phyloP scores from a whole-genome alignment of 2,888 invertebrate genomes.

The Cephus sareptanus region DNA sequence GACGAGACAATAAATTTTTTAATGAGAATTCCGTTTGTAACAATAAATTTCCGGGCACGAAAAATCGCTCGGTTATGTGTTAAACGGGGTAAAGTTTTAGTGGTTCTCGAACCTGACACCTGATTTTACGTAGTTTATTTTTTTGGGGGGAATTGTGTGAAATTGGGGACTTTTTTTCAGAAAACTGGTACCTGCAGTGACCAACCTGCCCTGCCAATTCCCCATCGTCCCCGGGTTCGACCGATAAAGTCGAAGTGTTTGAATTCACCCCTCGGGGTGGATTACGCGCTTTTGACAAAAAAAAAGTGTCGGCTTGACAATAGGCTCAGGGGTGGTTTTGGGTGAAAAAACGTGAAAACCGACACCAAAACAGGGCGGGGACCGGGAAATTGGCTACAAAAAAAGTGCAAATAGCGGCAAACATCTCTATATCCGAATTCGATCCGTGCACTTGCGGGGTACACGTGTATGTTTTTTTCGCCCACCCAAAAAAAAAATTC shows the following conservation, averaged over 20 bases:
- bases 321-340: slow-evolving; percentile 58
- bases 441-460: slow-evolving; percentile 14
- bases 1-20: neutral
- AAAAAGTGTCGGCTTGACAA: slow-evolving; percentile 48
- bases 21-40: neutral
- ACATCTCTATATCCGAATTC: slow-evolving; percentile 54
- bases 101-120: neutral
- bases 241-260: slow-evolving; percentile 54
- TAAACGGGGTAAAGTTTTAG: neutral
- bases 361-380: slow-evolving; percentile 64
- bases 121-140: neutral
- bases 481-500: neutral
- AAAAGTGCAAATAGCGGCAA: slow-evolving; percentile 58
- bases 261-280: slow-evolving; percentile 55
- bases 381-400: slow-evolving; percentile 62
- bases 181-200: slow-evolving; percentile 54
- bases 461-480: neutral
- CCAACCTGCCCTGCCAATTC: slow-evolving; percentile 54
- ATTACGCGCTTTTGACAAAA: slow-evolving; percentile 60
- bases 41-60: neutral
- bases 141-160: slow-evolving; percentile 20
- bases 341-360: slow-evolving; percentile 65
- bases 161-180: slow-evolving; percentile 19
- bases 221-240: neutral
- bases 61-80: neutral